Percentiles rank a stretch among this genome's conserved stretches.
These are phyloP conservation scores for Podabrus alpinus DNA, from an alignment of 2,888 invertebrate genomes.

Conservation along the genomic window DNA sequence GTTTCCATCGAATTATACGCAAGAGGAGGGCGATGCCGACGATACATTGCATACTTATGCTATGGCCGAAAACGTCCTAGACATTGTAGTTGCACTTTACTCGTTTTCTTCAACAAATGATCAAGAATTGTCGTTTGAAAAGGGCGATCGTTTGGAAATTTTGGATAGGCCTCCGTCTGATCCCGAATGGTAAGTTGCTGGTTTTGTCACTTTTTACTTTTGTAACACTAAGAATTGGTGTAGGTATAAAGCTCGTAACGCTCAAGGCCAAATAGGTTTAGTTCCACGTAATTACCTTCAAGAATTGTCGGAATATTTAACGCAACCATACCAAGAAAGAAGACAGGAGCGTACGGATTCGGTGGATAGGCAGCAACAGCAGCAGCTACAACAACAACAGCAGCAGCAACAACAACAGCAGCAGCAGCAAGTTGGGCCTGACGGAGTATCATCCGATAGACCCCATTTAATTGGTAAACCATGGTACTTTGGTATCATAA, in stretches of 20 bases:
- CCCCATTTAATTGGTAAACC: slow-evolving; percentile 79
- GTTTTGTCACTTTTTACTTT: not conserved
- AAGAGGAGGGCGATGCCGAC: slow-evolving; percentile 85
- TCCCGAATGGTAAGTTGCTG: slow-evolving; percentile 82
- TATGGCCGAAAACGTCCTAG: slow-evolving; percentile 93
- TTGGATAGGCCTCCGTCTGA: slow-evolving; percentile 95
- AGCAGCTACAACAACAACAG: slow-evolving; percentile 30
- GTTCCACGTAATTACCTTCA: slow-evolving; percentile 95
- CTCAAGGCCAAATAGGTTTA: slow-evolving; percentile 88
- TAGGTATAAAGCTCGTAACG: slow-evolving; percentile 87
- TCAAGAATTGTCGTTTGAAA: slow-evolving; percentile 95
- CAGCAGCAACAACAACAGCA: slow-evolving; percentile 34
- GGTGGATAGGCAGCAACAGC: slow-evolving; percentile 52
- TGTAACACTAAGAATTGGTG: not conserved
- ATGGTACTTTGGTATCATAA: slow-evolving; percentile 97
- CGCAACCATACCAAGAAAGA: slow-evolving; percentile 75
- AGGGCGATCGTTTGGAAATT: slow-evolving; percentile 94
- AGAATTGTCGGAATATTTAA: slow-evolving; percentile 87
- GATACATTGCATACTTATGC: slow-evolving; percentile 90
- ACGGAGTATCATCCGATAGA: slow-evolving; percentile 58
- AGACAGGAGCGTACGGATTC: slow-evolving; percentile 49
- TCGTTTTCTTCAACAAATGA: slow-evolving; percentile 92
- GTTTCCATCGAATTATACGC: slow-evolving; percentile 99
- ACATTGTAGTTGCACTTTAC: slow-evolving; percentile 94
- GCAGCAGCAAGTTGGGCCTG: slow-evolving; percentile 37